Percentiles rank a stretch among this genome's conserved stretches.
Evolutionary conservation across 2,888 invertebrate genomes (phyloP).

Genomic region (Melieria crassipennis): DNA sequence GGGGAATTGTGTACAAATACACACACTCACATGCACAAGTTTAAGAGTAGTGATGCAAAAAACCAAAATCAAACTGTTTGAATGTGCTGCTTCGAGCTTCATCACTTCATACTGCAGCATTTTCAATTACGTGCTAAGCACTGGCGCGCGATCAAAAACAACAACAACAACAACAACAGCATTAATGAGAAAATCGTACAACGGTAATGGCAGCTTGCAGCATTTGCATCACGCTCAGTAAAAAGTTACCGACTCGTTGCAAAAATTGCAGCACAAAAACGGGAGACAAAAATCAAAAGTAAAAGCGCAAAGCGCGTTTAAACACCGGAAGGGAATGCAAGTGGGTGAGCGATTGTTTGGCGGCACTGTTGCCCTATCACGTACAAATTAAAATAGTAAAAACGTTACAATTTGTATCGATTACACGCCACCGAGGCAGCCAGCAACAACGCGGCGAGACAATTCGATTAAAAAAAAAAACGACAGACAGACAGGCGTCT

Average conservation of each 20-base stretch:
- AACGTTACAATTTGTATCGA: conserved; percentile 58
- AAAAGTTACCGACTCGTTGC: not conserved
- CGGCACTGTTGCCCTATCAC: conserved; percentile 57
- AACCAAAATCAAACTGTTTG: not conserved
- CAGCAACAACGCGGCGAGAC: too few relatives aligned
- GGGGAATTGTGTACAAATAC: too few relatives aligned
- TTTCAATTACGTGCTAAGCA: conserved; percentile 57
- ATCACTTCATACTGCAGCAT: conserved; percentile 55
- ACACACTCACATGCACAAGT: too few relatives aligned
- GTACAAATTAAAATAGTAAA: conserved; percentile 60
- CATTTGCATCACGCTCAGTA: not conserved
- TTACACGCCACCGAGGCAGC: conserved; percentile 36
- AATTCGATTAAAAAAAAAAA: too few relatives aligned
- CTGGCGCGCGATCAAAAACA: conserved; percentile 40
- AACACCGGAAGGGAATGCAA: conserved; percentile 20
- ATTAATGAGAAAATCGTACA: too few relatives aligned
- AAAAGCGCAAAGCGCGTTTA: not conserved
- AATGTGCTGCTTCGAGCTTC: conserved; percentile 34
- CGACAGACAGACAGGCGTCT: too few relatives aligned
- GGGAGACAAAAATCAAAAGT: conserved; percentile 31
- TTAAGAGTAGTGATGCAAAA: too few relatives aligned
- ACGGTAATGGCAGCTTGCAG: conserved; percentile 10
- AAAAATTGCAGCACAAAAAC: not conserved
- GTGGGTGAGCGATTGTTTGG: not conserved
- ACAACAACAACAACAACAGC: conserved; percentile 15